Conservation (phyloP, 1,140 invertebrate genomes). For the Microplitis mediator region DNA sequence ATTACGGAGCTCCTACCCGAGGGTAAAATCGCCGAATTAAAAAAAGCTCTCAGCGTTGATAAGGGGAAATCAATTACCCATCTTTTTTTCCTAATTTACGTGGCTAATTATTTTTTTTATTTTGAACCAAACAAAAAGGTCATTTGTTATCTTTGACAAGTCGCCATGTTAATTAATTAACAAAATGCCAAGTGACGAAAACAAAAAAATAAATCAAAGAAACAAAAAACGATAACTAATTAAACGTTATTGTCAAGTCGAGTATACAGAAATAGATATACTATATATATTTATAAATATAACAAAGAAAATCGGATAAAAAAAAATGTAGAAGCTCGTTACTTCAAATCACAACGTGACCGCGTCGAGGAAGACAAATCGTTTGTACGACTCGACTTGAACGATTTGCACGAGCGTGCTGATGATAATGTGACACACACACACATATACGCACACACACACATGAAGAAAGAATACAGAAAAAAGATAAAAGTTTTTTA, state of each 20-base stretch:
- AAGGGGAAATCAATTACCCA: conserved; percentile 25
- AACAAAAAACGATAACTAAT: neutral
- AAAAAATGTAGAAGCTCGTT: conserved; percentile 14
- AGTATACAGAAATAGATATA: no score
- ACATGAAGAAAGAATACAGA: neutral
- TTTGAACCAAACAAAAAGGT: no score
- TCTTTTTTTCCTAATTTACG: conserved; percentile 24
- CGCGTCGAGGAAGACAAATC: conserved; percentile 31
- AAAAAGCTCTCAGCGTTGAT: conserved; percentile 12
- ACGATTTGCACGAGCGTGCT: conserved; percentile 24
- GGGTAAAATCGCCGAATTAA: neutral
- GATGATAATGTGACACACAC: conserved; percentile 9
- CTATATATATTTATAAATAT: no score
- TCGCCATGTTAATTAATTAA: neutral
- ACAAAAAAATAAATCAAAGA: neutral
- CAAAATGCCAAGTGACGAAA: neutral
- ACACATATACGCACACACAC: neutral
- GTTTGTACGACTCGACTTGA: conserved; percentile 27
- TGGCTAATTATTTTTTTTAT: conserved; percentile 4
- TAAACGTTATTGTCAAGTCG: neutral
- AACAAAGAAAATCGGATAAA: neutral
- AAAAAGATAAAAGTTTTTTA: conserved; percentile 41
- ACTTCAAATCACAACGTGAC: conserved; percentile 21
- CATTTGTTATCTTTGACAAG: neutral
- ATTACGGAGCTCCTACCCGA: conserved; percentile 18